Evolutionary conservation across 2,888 invertebrate species (phyloP).

Genomic region (Lasioglossum malachurum): DNA sequence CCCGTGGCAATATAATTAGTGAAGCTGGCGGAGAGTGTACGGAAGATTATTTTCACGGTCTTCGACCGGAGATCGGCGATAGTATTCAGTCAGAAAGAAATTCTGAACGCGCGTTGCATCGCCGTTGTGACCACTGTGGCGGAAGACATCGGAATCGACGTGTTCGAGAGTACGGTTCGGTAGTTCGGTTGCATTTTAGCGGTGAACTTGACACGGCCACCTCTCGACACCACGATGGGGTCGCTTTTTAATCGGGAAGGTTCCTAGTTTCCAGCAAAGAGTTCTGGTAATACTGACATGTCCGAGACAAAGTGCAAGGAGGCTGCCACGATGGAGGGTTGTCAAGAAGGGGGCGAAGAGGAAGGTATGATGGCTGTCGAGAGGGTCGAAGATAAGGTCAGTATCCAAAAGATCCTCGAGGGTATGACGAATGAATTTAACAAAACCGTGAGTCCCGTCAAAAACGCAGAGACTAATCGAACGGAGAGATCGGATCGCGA

Average conservation of each 20-base stretch:
- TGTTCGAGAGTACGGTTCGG: slow-evolving; percentile 37
- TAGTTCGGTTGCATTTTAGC: slow-evolving; percentile 4
- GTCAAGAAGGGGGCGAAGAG: slow-evolving; percentile 75
- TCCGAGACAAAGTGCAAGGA: slow-evolving; percentile 72
- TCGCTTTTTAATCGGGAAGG: slow-evolving; percentile 20
- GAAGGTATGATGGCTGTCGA: slow-evolving; percentile 76
- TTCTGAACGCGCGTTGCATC: slow-evolving; percentile 43
- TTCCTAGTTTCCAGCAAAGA: slow-evolving; percentile 42
- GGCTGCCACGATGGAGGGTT: slow-evolving; percentile 73
- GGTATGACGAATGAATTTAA: slow-evolving; percentile 84
- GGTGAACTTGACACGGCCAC: slow-evolving; percentile 14
- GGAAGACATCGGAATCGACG: slow-evolving; percentile 53
- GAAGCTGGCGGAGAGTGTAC: slow-evolving; percentile 37
- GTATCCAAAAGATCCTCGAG: slow-evolving; percentile 82
- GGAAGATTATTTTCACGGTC: slow-evolving; percentile 56
- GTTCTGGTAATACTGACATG: slow-evolving; percentile 62
- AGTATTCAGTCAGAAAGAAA: slow-evolving; percentile 65
- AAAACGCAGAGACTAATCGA: slow-evolving; percentile 60
- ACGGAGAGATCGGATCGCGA: slow-evolving; percentile 59
- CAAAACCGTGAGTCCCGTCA: slow-evolving; percentile 72
- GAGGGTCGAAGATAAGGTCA: slow-evolving; percentile 78
- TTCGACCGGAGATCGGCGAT: slow-evolving; percentile 28
- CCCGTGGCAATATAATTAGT: slow-evolving; percentile 65
- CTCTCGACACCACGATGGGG: slow-evolving; percentile 26
- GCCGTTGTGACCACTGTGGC: slow-evolving; percentile 39